A percentile compares a stretch with the other conserved stretches of the same genome.
phyloP scores from a whole-genome alignment of 2,113 vertebrate species.

The Dicerorhinus sumatrensis region DNA sequence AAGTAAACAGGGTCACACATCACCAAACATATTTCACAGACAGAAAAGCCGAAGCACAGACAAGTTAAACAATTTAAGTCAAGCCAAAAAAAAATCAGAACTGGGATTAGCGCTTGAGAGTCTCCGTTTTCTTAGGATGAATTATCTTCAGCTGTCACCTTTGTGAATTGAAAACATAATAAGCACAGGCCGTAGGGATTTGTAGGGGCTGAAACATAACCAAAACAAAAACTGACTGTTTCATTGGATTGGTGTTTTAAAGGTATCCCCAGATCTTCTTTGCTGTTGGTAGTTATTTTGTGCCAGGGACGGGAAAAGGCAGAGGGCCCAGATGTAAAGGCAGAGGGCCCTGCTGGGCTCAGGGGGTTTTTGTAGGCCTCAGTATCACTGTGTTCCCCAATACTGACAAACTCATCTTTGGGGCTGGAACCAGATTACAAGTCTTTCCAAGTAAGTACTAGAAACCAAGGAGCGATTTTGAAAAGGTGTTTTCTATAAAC shows the following conservation, averaged over 20 bases:
- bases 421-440: constrained; percentile 77
- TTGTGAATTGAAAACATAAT: constrained; percentile 26
- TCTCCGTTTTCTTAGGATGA: not conserved
- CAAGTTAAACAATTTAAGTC: constrained; percentile 8
- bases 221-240: not conserved
- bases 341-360: not conserved
- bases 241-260: not conserved
- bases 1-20: constrained; percentile 21
- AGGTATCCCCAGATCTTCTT: not conserved
- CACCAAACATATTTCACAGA: constrained; percentile 22
- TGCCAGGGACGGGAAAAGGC: not conserved
- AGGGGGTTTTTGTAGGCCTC: constrained; percentile 65
- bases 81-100: not conserved
- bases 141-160: not conserved
- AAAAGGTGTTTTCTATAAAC: constrained; percentile 43
- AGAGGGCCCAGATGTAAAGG: not conserved
- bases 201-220: not conserved
- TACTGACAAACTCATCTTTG: constrained; percentile 43
- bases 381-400: constrained; percentile 50
- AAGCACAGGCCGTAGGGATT: not conserved
- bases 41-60: not conserved
- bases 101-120: not conserved
- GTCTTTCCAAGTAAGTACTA: constrained; percentile 80
- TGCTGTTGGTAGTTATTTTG: not conserved
- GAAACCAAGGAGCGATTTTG: constrained; percentile 19